These are phyloP conservation scores for Pseudanteris insignis DNA, from an alignment of 2,888 invertebrate genomes.

Conservation along the genomic window DNA sequence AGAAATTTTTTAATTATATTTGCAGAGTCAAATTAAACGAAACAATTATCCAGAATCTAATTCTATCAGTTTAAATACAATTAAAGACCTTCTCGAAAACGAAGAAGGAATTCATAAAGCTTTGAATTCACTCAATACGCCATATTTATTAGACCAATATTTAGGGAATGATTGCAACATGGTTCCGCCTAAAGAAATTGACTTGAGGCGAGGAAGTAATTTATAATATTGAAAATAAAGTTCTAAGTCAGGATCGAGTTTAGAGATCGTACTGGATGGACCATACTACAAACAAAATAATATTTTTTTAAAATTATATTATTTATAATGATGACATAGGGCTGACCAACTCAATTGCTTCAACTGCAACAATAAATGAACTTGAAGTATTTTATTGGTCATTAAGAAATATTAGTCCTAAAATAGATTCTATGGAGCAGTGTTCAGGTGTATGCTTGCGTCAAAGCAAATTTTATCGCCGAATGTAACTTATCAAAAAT, in stretches of 20 bases:
- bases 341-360: constrained; percentile 2
- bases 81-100: no score
- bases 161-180: no score
- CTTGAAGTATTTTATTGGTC: constrained; percentile 8
- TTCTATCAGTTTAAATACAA: no score
- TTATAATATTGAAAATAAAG: constrained; percentile 2
- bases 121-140: no score
- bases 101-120: no score
- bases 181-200: no score
- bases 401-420: constrained; percentile 10
- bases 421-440: constrained; percentile 5
- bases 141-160: no score
- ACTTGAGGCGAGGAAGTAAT: constrained; percentile 24
- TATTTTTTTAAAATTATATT: neutral
- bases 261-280: constrained; percentile 8
- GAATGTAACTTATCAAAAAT: constrained; percentile 5
- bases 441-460: constrained; percentile 5
- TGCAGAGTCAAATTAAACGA: no score
- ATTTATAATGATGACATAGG: constrained; percentile 9
- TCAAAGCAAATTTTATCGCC: neutral
- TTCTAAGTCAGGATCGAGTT: constrained; percentile 1
- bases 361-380: constrained; percentile 3
- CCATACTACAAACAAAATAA: constrained; percentile 2
- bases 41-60: no score
- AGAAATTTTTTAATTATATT: no score